Evolutionary conservation across 2,113 vertebrate species (phyloP), one percentile per base, ranked within the genome.

Genomic region (Tonatia bakeri): DNA sequence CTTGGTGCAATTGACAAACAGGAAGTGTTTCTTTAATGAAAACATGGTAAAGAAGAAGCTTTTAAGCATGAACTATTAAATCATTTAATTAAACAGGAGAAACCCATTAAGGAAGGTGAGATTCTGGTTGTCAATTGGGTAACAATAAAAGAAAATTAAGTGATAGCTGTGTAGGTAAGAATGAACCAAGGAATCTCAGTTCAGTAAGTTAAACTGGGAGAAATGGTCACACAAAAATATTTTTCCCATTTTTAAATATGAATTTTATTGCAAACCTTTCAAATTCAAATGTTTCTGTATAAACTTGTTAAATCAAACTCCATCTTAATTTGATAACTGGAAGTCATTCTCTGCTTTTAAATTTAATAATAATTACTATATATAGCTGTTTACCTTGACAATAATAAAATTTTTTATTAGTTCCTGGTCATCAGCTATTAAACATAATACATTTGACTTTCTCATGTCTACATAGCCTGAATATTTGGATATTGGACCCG

Each of bases 181-280:
- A 33, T 67, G 17, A 87, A 72, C 4, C n/a, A 67, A 90, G 22
- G 2, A 65, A 67, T 79, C 5, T 64, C 36, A 7, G 22, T 22
- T 75, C 11, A 92, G 0, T 73, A 52, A 69, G 3, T 65, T 88
- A 88, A 88, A 88, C 40, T 69, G 56, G 20, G 3, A 90, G 4
- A 14, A 9, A 59, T 72, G 26, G 22, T 59, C 19, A 87, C 47
- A 64, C 11, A 38, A 65, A 67, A 69, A 33, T 76, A 33, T 50
- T 98, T 98, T 98, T 98, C 98, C 98, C 97, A 98, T 98, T 98
- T 98, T 98, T 97, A 98, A 98, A 98, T 97, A 98, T 52, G 90
- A 98, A 98, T 98, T 99, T 98, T 98, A 99, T 98, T 98, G 98
- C 95, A 43, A 98, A 98, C 97, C 98, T 99, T 98, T 99, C 98